Evolutionary conservation across 2,113 vertebrate species (phyloP), one percentile per base, ranked within the genome.

Genomic region (Caranx melampygus): DNA sequence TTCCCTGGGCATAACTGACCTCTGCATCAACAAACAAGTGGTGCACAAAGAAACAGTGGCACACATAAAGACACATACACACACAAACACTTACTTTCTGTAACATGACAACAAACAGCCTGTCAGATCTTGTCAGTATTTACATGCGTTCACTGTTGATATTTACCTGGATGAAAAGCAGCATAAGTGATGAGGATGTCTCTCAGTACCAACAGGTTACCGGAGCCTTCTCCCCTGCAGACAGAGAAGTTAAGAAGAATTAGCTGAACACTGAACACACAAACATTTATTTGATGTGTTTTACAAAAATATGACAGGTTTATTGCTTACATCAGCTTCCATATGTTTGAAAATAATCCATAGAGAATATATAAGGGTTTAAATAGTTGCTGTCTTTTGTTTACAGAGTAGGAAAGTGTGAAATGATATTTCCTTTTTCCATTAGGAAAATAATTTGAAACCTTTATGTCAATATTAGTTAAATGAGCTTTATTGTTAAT

Each of bases 141-240:
- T 13, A 12, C 16, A n/a, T 15, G 26, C 31, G 9, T 5, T 71
- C 1, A 4, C 15, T 62, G 4, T 33, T 44, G 31, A n/a, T 3
- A n/a, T 31, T 90, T 92, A 95, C 96, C 95, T 94, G 94, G 96
- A 88, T 96, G 95, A 83, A 95, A 96, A 75, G 95, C 95, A 71
- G 94, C 95, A 51, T 93, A 96, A 3, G 95, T 96, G 89, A 96
- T 94, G 51, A 96, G 95, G 81, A 96, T 94, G n/a, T 96, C 93
- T 86, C 95, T 91, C 68, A 96, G 79, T 61, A 95, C 94, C 83
- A 96, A 84, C 26, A 96, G 93, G 72, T 96, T 96, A 10, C 94
- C 94, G 37, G 89, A 93, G 31, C 95, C 95, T 88, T 95, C 91
- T 9, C 91, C 88, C 85, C 96, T 96, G 83, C 26, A 80, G 54